Evolutionary conservation across 1,140 invertebrate genomes (phyloP).

Genomic region (Euwallacea fornicatus): DNA sequence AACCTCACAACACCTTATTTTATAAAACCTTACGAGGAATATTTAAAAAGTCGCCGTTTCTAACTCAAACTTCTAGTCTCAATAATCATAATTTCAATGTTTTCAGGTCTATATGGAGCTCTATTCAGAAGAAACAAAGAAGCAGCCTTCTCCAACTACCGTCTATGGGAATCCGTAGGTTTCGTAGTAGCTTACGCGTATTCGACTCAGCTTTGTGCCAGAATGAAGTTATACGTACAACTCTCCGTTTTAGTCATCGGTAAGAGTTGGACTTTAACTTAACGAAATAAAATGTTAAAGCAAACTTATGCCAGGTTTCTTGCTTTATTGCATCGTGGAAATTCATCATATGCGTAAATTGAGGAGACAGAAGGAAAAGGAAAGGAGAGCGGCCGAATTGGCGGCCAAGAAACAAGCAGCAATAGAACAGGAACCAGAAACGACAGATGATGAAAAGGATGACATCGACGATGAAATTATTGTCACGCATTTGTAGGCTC

Average conservation of each 20-base stretch:
- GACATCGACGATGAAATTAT: conserved; percentile 84
- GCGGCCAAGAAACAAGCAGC: conserved; percentile 51
- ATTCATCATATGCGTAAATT: conserved; percentile 77
- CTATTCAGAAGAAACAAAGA: conserved; percentile 91
- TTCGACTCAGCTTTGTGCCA: conserved; percentile 82
- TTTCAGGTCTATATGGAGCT: conserved; percentile 84
- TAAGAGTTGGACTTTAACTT: conserved; percentile 2
- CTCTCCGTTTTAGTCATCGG: conserved; percentile 68
- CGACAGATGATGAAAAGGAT: conserved; percentile 80
- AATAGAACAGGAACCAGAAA: conserved; percentile 60
- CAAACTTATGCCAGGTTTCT: conserved; percentile 62
- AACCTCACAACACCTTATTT: too few species aligned
- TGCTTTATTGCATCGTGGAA: conserved; percentile 83
- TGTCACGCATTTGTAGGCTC: conserved; percentile 74
- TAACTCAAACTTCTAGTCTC: too few species aligned
- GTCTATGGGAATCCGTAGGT: conserved; percentile 91
- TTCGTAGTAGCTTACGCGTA: conserved; percentile 91
- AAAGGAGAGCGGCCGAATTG: conserved; percentile 65
- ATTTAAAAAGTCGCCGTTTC: too few species aligned
- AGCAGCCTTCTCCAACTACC: conserved; percentile 94
- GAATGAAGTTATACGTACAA: conserved; percentile 89
- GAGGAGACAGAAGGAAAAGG: conserved; percentile 67
- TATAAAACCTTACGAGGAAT: too few species aligned
- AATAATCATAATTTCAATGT: neutral
- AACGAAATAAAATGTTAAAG: neutral